Conservation (phyloP, 2,888 invertebrate species). For the Metopia argyrocephala region DNA sequence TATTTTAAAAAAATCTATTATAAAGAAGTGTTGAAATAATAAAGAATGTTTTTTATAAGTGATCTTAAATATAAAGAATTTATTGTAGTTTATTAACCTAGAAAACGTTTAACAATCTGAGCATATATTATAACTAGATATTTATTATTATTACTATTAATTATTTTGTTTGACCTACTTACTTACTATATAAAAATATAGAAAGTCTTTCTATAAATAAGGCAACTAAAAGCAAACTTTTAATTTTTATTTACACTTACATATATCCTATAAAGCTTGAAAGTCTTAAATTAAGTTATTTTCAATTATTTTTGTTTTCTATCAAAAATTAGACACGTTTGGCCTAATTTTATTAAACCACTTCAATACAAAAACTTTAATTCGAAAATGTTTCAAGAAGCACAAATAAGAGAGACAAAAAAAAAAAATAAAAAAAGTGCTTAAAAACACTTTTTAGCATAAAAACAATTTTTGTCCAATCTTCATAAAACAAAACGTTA, state of each 20-base stretch:
- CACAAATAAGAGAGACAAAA: no score
- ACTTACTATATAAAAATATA: background rate
- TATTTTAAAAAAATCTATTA: no score
- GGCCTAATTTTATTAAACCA: constrained; percentile 41
- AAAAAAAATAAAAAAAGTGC: constrained; percentile 3
- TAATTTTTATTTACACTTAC: constrained; percentile 3
- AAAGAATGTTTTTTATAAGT: no score
- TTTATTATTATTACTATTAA: no score
- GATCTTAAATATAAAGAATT: no score
- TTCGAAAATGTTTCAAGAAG: background rate
- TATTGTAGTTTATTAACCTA: no score
- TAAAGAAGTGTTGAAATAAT: no score
- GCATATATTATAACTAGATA: no score
- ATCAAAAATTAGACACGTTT: constrained; percentile 44
- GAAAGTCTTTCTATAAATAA: constrained; percentile 11
- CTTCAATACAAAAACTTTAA: constrained; percentile 19
- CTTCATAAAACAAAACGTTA: constrained; percentile 46
- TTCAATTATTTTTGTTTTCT: constrained; percentile 32
- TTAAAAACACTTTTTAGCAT: background rate
- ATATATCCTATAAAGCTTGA: constrained; percentile 7
- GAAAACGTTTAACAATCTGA: no score
- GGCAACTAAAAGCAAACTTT: constrained; percentile 27
- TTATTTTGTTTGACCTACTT: no score
- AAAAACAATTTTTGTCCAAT: constrained; percentile 19
- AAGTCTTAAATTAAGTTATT: constrained; percentile 46